Conservation (phyloP, 1,140 invertebrate species). For the Contarinia nasturtii region DNA sequence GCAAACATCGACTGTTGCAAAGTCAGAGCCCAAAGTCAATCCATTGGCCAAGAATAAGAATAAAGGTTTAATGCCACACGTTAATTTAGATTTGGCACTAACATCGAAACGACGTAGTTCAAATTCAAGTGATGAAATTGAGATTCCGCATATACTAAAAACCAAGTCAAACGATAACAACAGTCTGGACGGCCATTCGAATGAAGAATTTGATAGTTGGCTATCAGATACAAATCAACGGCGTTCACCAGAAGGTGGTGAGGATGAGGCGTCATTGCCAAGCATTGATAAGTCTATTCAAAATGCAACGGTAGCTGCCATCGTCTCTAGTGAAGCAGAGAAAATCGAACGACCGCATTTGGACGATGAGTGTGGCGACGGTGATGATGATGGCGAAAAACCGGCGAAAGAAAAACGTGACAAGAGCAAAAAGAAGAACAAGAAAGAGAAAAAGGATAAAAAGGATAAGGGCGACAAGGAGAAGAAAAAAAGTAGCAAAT, state of each 20-base stretch:
- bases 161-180: constrained; percentile 4
- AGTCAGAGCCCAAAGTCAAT: constrained; percentile 5
- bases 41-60: constrained; percentile 3
- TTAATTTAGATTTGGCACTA: neutral
- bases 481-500: constrained; percentile 3
- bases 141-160: constrained; percentile 8
- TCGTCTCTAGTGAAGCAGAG: neutral
- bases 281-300: neutral
- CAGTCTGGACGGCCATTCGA: constrained; percentile 2
- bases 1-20: constrained; percentile 1
- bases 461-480: constrained; percentile 2
- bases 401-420: neutral
- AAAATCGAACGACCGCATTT: neutral
- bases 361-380: neutral
- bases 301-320: neutral
- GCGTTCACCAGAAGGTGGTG: constrained; percentile 27
- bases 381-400: neutral
- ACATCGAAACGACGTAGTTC: constrained; percentile 1
- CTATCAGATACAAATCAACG: constrained; percentile 23
- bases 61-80: neutral
- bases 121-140: constrained; percentile 2
- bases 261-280: neutral
- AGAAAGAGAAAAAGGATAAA: constrained; percentile 1
- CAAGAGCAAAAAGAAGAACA: neutral
- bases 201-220: constrained; percentile 12